Base-by-base conservation (phyloP, 2,113 vertebrate species). In the Gnathonemus longibarbis region DNA sequence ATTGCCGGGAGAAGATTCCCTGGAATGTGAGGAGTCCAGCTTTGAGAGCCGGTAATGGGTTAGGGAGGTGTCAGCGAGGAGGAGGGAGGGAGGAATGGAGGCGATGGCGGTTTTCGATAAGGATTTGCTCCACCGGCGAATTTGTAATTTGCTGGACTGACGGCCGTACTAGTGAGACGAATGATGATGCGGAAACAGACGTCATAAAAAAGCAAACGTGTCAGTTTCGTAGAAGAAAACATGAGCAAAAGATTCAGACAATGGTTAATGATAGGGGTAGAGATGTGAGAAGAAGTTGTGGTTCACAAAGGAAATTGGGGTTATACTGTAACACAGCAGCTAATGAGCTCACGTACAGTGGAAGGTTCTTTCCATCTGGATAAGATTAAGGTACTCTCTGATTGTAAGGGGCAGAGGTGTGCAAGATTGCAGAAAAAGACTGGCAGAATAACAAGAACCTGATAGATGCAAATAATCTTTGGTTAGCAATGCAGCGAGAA, bases 111-210 rank as follows among this genome's bases (percentile, higher is more conserved):
- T 8, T 24, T 24, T 89, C 66, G 77, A 52, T 52, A 31, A 46
- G 48, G 27, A 27, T 53, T 21, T 39, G 21, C 24, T 89, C 17
- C 48, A 19, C 10, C 10, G 52, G 39, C 5, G 52, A 53, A 53
- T 89, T 1, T 52, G 24, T 80, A 89, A 83, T 89, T 80, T 52
- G 48, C n/a, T 89, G n/a, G 35, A 86, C 46, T 50, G 84, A n/a
- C 24, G 13, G n/a, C n/a, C 9, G 27, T 39, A 77, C 15, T 5
- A 19, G 35, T 19, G 35, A 42, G 15, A 19, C 4, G 27, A 77
- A 77, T 80, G 74, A 80, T 42, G 15, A 80, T 6, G 35, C 35
- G 17, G 35, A 80, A 42, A 42, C 5, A 42, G 13, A 42, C 6
- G 31, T 39, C 35, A 39, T 31, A 70, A 70, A 24, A 70, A 70